A percentile compares a stretch with the other conserved stretches of the same genome.
Conservation (phyloP, 2,113 vertebrate species). For the Gnathonemus echidnorhynchus region DNA sequence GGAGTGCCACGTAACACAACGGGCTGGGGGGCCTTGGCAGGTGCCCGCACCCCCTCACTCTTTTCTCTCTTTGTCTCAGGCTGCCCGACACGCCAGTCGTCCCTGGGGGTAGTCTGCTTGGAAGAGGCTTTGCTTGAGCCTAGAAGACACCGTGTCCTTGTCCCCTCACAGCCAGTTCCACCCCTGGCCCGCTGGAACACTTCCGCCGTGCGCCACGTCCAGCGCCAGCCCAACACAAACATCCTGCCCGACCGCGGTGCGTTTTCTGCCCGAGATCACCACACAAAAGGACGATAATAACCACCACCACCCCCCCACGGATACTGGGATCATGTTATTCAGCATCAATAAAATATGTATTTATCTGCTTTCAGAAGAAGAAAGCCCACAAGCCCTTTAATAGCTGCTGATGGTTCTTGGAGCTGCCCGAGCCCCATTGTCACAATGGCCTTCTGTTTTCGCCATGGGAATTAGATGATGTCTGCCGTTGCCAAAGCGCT, state of each 20-base stretch:
- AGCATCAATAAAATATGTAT: constrained; percentile 24
- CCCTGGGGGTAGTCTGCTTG: neutral
- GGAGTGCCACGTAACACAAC: neutral
- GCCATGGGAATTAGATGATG: constrained; percentile 38
- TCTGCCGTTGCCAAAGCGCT: constrained; percentile 20
- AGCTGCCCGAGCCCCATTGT: constrained; percentile 15
- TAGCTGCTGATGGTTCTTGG: constrained; percentile 19
- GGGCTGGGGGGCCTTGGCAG: neutral
- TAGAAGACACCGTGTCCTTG: neutral
- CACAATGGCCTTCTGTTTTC: constrained; percentile 32
- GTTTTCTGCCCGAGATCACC: constrained; percentile 21
- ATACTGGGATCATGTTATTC: neutral
- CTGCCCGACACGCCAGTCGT: neutral
- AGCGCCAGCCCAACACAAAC: neutral
- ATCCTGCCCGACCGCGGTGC: neutral
- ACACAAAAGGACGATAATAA: constrained; percentile 29
- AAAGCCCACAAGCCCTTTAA: constrained; percentile 23
- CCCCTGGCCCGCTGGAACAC: neutral
- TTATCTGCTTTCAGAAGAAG: constrained; percentile 24
- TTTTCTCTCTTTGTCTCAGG: neutral
- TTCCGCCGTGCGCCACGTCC: constrained; percentile 8
- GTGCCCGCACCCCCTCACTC: neutral
- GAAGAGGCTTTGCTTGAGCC: neutral
- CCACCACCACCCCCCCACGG: neutral
- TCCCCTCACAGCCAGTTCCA: neutral